Conservation (phyloP, 2,888 invertebrate species). For the Mellilla xanthometata region DNA sequence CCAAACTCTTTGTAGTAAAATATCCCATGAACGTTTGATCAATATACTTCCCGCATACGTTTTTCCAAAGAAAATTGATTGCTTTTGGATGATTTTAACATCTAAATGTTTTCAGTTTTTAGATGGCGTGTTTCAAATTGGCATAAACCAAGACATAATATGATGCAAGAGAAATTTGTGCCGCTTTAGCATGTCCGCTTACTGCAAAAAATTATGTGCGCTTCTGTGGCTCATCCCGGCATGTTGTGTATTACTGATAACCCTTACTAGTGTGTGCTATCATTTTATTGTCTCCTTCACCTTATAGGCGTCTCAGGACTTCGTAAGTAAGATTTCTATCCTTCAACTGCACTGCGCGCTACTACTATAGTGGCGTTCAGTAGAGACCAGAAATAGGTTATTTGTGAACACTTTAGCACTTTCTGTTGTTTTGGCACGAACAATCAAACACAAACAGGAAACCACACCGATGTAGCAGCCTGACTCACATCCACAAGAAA, state of each 20-base stretch:
- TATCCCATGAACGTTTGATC: constrained; percentile 26
- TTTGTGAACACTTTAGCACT: constrained; percentile 13
- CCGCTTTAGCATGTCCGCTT: constrained; percentile 50
- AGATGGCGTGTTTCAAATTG: constrained; percentile 45
- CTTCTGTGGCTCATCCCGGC: constrained; percentile 42
- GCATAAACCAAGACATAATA: constrained; percentile 34
- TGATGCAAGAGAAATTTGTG: constrained; percentile 32
- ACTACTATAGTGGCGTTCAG: constrained; percentile 4
- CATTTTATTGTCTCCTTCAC: constrained; percentile 37
- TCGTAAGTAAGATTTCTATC: constrained; percentile 44
- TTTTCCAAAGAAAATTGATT: constrained; percentile 25
- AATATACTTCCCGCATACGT: constrained; percentile 29
- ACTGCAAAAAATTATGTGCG: constrained; percentile 30
- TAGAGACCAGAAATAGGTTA: constrained; percentile 2
- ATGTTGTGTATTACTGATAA: constrained; percentile 28
- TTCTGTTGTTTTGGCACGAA: constrained; percentile 8
- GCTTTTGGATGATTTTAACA: constrained; percentile 35
- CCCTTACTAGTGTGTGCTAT: constrained; percentile 36
- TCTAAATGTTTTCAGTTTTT: constrained; percentile 41
- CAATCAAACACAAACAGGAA: constrained; percentile 10
- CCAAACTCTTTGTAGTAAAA: constrained; percentile 28
- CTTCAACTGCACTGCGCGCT: constrained; percentile 24
- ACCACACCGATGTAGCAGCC: constrained; percentile 9
- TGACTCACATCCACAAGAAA: constrained; percentile 9
- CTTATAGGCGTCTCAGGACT: constrained; percentile 52